Percentiles rank a stretch among this genome's conserved stretches.
Evolutionary conservation across 2,113 vertebrate species (phyloP).

Genomic region (Cyprinodon variegatus): DNA sequence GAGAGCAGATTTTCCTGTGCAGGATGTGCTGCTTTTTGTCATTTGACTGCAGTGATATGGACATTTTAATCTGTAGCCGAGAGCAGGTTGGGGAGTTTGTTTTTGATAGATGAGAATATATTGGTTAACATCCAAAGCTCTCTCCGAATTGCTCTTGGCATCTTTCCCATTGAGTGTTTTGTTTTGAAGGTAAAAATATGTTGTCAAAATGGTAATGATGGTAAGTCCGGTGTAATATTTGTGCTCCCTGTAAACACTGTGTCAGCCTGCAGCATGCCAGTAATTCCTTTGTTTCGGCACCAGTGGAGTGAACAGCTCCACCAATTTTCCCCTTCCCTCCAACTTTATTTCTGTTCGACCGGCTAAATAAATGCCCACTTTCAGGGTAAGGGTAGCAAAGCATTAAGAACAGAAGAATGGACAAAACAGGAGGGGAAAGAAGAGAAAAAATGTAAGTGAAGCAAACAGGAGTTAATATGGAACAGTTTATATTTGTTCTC

Average conservation of each 20-base stretch:
- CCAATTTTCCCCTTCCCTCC: constrained; percentile 13
- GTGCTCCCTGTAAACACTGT: constrained; percentile 17
- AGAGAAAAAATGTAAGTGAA: constrained; percentile 10
- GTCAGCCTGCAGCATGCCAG: constrained; percentile 25
- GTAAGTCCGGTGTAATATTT: constrained; percentile 29
- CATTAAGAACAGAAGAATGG: constrained; percentile 32
- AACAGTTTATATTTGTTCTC: constrained; percentile 39
- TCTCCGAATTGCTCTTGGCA: constrained; percentile 23
- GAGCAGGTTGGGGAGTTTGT: constrained; percentile 10
- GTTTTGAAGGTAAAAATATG: constrained; percentile 48
- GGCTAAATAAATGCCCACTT: constrained; percentile 45
- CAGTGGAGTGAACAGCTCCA: constrained; percentile 45
- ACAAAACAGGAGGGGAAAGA: background rate
- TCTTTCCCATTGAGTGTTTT: constrained; percentile 37
- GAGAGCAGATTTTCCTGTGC: constrained; percentile 12
- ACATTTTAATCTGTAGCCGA: constrained; percentile 26
- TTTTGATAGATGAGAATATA: constrained; percentile 32
- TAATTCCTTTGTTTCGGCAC: constrained; percentile 51
- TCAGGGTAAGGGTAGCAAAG: constrained; percentile 35
- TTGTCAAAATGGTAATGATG: constrained; percentile 23
- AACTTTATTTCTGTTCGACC: constrained; percentile 9
- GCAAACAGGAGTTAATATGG: constrained; percentile 22
- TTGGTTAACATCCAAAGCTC: constrained; percentile 15
- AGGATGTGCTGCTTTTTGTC: constrained; percentile 48
- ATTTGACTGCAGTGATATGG: constrained; percentile 18